Evolutionary conservation across 2,113 vertebrate genomes (phyloP), one percentile per base, ranked within the genome.

Genomic region (Laticauda colubrina): DNA sequence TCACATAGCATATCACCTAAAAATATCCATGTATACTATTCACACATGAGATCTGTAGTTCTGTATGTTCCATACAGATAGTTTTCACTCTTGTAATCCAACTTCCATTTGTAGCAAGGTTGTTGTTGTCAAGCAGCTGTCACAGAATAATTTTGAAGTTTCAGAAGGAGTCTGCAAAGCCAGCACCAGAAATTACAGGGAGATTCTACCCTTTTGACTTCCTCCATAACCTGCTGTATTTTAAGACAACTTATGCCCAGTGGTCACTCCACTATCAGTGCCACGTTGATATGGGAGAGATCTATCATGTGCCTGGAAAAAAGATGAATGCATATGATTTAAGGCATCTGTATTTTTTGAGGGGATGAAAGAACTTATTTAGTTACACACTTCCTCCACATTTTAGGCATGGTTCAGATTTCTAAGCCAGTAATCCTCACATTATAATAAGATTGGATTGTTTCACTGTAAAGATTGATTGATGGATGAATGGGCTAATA

Each of bases 241-340:
- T 55, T 29, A 34, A 81, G 93, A 91, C 61, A 95, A 26, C 87
- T 54, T 55, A 53, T 88, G 94, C 88, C 91, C 89, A 90, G 90
- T 5, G 95, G 48, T 99, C 98, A 99, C 98, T 98, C 98, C 85
- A 99, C 98, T 86, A 99, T 98, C 96, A 99, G 98, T 23, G 98
- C 98, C 97, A 99, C 99, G 3, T 99, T 99, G 95, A 99, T 99
- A 98, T 99, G 99, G 95, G 99, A 99, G 97, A 99, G 97, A 97
- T 99, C 99, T 97, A 99, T 98, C 99, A 99, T 99, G 96, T 99
- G 99, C 98, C 99, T 99, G 98, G 81, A 94, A 94, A 39, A 81
- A 94, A 95, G 61, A 56, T 55, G 90, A 2, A 23, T 10, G 53
- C 5, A 87, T 14, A 54, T 14, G 4, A 57, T 90, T 81, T 14